These are phyloP conservation scores for Ennomos erosarius DNA, from an alignment of 2,888 invertebrate species.

Conservation along the genomic window DNA sequence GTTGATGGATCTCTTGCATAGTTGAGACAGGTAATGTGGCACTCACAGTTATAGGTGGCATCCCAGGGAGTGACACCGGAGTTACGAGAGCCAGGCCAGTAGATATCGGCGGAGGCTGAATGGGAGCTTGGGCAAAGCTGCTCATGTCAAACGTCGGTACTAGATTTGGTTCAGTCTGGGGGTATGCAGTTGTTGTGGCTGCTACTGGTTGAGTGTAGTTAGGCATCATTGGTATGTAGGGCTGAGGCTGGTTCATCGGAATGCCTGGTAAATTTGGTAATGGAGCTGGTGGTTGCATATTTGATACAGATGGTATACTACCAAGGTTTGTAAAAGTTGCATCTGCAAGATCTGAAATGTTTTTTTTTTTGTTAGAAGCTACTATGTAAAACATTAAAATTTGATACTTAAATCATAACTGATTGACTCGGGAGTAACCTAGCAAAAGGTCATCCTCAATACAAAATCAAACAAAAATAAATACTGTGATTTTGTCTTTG, in stretches of 20 bases:
- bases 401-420: too few species aligned
- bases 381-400: too few species aligned
- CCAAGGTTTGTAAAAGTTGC: slow-evolving; percentile 78
- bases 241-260: slow-evolving; percentile 83
- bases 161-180: slow-evolving; percentile 56
- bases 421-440: too few species aligned
- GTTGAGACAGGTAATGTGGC: slow-evolving; percentile 88
- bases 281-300: slow-evolving; percentile 82
- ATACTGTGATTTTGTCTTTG: too few species aligned
- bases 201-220: slow-evolving; percentile 67
- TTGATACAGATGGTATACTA: slow-evolving; percentile 79
- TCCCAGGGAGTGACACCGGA: slow-evolving; percentile 90
- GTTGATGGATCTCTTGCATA: slow-evolving; percentile 83
- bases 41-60: slow-evolving; percentile 92
- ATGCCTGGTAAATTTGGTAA: slow-evolving; percentile 80
- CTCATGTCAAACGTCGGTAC: slow-evolving; percentile 79
- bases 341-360: slow-evolving; percentile 76
- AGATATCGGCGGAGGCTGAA: slow-evolving; percentile 66
- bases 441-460: too few species aligned
- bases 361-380: too few species aligned
- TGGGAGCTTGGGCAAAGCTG: slow-evolving; percentile 64
- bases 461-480: too few species aligned
- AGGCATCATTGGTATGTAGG: slow-evolving; percentile 81
- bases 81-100: slow-evolving; percentile 85
- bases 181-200: slow-evolving; percentile 42